A percentile compares a stretch with the other conserved stretches of the same genome.
Evolutionary conservation across 2,113 vertebrate species (phyloP).

Genomic region (Tringa solitaria): DNA sequence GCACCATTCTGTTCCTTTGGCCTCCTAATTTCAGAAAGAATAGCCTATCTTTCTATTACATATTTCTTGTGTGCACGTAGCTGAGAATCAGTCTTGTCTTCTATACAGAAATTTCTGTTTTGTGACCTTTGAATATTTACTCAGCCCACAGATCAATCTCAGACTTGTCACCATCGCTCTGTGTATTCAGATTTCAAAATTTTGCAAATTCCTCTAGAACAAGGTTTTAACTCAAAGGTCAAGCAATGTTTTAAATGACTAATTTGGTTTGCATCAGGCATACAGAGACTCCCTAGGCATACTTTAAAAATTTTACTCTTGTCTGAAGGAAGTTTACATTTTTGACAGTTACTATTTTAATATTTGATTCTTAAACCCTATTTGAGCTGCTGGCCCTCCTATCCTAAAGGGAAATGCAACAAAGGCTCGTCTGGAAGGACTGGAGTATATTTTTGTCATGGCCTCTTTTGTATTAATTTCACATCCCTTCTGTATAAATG

Average conservation of each 20-base stretch:
- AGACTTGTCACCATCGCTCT: slow-evolving; percentile 10
- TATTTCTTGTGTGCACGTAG: background rate
- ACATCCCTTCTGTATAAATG: background rate
- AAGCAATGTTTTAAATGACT: background rate
- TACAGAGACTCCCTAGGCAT: background rate
- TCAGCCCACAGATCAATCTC: slow-evolving; percentile 56
- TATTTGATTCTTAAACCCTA: background rate
- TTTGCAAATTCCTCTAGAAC: background rate
- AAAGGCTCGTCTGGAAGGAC: background rate
- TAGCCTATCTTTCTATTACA: rapidly evolving
- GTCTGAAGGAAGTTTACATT: background rate
- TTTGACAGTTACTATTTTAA: background rate
- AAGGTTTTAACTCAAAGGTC: background rate
- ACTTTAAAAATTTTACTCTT: background rate
- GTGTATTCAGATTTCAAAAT: slow-evolving; percentile 5
- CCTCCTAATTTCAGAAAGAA: background rate
- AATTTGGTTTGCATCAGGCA: background rate
- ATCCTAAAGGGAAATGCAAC: background rate
- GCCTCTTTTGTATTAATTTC: background rate
- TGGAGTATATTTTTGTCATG: background rate
- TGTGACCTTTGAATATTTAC: slow-evolving; percentile 62
- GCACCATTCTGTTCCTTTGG: background rate
- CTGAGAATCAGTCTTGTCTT: background rate
- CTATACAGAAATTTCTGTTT: slow-evolving; percentile 22
- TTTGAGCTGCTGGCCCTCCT: background rate